Conservation (phyloP, 1,140 invertebrate genomes). For the Zaprionus gabonicus region DNA sequence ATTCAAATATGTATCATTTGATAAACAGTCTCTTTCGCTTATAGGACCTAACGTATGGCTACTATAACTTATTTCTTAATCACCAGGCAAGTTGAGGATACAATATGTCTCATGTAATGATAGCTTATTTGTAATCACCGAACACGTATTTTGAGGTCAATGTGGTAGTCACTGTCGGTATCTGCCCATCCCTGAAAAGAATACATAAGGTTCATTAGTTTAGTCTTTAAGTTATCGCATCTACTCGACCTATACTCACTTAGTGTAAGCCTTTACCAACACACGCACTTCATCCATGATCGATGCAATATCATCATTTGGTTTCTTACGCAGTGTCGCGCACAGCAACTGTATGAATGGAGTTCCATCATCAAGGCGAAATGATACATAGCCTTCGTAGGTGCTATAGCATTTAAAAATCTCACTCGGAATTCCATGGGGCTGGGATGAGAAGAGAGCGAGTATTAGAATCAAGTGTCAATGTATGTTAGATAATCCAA, state of each 20-base stretch:
- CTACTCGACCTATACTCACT: slow-evolving; percentile 44
- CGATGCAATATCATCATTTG: slow-evolving; percentile 52
- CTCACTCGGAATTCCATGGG: slow-evolving; percentile 58
- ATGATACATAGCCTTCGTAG: slow-evolving; percentile 78
- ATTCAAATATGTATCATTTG: slow-evolving; percentile 6
- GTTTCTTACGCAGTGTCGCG: slow-evolving; percentile 50
- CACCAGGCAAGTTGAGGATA: slow-evolving; percentile 4
- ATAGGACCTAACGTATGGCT: slow-evolving; percentile 1
- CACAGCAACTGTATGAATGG: slow-evolving; percentile 76
- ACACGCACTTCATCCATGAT: slow-evolving; percentile 58
- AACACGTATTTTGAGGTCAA: slow-evolving; percentile 74
- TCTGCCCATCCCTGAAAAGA: slow-evolving; percentile 61
- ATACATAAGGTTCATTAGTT: neutral
- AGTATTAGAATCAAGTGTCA: neutral
- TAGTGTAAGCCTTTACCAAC: slow-evolving; percentile 56
- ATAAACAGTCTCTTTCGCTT: slow-evolving; percentile 43
- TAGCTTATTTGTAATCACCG: slow-evolving; percentile 64
- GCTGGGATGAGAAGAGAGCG: slow-evolving; percentile 5
- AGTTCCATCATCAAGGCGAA: slow-evolving; percentile 68
- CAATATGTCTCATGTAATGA: neutral
- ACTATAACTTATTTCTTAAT: slow-evolving; percentile 10
- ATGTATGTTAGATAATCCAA: neutral
- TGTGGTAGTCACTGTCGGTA: slow-evolving; percentile 77
- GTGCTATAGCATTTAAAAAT: slow-evolving; percentile 82
- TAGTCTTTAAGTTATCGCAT: neutral